phyloP scores from a whole-genome alignment of 2,113 vertebrate genomes.

The Cacatua alba region DNA sequence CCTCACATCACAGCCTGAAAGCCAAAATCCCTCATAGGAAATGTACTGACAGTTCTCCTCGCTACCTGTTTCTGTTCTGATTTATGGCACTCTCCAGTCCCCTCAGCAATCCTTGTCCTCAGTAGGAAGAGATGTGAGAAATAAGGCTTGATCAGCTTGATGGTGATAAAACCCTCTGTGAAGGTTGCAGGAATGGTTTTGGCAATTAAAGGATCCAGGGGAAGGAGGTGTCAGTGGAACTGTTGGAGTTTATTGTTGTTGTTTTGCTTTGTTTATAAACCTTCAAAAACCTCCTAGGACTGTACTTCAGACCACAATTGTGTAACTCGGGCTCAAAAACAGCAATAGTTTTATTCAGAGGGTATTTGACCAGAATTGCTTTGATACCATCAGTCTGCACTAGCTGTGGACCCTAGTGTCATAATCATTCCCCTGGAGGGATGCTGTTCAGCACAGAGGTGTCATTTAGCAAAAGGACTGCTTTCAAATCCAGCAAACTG shows the following conservation, averaged over 20 bases:
- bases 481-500: neutral
- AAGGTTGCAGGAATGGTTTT: neutral
- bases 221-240: neutral
- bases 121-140: neutral
- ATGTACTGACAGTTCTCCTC: neutral
- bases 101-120: neutral
- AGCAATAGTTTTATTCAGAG: neutral
- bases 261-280: neutral
- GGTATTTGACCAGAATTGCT: neutral
- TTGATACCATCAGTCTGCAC: neutral
- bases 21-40: neutral
- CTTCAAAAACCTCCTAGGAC: neutral
- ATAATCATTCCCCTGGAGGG: neutral
- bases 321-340: neutral
- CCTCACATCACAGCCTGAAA: neutral
- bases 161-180: neutral
- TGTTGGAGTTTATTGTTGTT: neutral
- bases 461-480: neutral
- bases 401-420: fast-evolving
- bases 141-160: neutral
- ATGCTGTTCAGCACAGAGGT: neutral
- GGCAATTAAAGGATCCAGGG: neutral
- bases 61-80: neutral
- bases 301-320: neutral
- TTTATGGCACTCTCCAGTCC: neutral